Base-by-base conservation (phyloP, 2,888 invertebrate genomes). In the Dryococelus australis region DNA sequence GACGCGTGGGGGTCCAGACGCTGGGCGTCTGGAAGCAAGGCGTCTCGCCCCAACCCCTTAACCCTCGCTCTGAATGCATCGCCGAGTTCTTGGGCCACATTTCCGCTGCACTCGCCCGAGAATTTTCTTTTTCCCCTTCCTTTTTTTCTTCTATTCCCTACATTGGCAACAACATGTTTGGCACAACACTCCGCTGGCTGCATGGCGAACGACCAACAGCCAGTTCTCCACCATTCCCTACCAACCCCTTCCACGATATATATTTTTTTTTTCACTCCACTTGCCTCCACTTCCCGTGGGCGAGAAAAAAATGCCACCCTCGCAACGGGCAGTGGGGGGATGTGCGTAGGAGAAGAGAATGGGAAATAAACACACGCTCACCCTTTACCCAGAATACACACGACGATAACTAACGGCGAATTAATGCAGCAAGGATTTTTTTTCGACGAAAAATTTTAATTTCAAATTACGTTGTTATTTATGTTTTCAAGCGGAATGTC, bases 391-490 rank as follows among this genome's bases (percentile, higher is more conserved):
- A 65, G 65, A 65, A 65, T 83, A 83, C 28, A 83, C 83, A 83
- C 83, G 43, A 28, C 83, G 28, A 83, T 83, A 83, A 83, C 35
- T 28, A 83, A 83, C 43, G 83, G 83, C 83, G 43, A 83, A 35
- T 83, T 83, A 83, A 83, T 83, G 83, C 83, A 83, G 9, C 35
- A 24, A 20, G 65, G 5, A 5, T 65, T 65, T n/a, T n/a, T 65
- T 65, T 83, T 28, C 16, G 13, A 83, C 35, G 20, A 83, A 83
- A 83, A 83, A 83, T 83, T 83, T 83, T 83, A 83, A 83, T 83
- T 83, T 83, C 83, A 83, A 83, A 83, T 83, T 83, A 83, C 83
- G 83, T 83, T 83, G 83, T 83, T 83, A 83, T 83, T 83, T 83
- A 83, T 83, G 83, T 83, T 83, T 83, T 83, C 43, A 53, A 43